Evolutionary conservation across 2,113 vertebrate genomes (phyloP), one percentile per base, ranked within the genome.

Genomic region (Zosterops japonicus): DNA sequence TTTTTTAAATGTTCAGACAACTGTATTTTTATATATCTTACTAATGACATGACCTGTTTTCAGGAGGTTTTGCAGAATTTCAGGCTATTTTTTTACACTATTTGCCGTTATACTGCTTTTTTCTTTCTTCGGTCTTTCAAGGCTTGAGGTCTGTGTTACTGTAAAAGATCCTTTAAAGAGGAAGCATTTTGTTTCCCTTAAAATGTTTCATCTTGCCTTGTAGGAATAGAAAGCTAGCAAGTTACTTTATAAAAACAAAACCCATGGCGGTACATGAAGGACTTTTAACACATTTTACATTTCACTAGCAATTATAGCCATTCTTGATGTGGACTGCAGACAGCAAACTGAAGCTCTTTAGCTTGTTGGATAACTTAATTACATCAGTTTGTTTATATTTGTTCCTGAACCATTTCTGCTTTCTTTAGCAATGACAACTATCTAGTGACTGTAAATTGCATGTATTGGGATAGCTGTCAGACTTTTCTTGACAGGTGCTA

Each of bases 311-410:
- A 16, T 84, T 90, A 35, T 8, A 84, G 23, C 44, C 41, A 35
- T 65, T 91, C 59, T 93, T 87, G 53, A 21, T 5, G 7, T 93
- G 53, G 42, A 44, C 36, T 91, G 74, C 64, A 92, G 74, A 18
- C 33, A 89, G 67, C 25, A 90, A 89, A 79, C 49, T 69, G 68
- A 94, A 88, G 64, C 76, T 82, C 68, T 82, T 36, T 31, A 82
- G 41, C 87, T 90, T 93, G 35, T 57, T n/a, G 16, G 77, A 22
- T 78, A 93, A 79, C 50, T 90, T 82, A 53, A 89, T 86, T 92
- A 25, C 36, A 83, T 59, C 44, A 14, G 18, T 87, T 78, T 95
- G 80, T 95, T 94, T 92, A 35, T 75, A 60, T 75, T 75, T 90
- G n/a, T 68, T 91, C 42, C 29, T 4, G 12, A 87, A 88, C 33